Conservation (phyloP, 2,888 invertebrate species). For the Mantis religiosa region DNA sequence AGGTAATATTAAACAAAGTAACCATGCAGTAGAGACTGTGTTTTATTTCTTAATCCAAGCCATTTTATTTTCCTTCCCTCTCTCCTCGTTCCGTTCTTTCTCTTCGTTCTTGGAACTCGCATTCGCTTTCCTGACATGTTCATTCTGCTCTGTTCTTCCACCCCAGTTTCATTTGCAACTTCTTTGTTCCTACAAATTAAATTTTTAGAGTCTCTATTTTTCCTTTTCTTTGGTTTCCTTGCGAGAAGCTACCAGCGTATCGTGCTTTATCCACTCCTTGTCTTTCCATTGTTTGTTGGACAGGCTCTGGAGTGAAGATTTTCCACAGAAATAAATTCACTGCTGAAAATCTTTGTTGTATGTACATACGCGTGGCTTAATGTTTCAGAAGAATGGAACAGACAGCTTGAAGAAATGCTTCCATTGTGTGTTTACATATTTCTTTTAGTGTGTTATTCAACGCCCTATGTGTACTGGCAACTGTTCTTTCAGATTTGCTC, state of each 20-base stretch:
- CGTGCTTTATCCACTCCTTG: not conserved
- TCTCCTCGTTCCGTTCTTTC: not conserved
- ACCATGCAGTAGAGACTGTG: not conserved
- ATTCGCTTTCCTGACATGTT: not conserved
- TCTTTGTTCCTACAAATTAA: slow-evolving; percentile 4
- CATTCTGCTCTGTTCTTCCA: not conserved
- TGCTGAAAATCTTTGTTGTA: not conserved
- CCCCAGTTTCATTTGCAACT: not conserved
- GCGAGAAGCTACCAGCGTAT: not conserved
- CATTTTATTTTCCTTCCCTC: not conserved
- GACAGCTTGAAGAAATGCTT: not conserved
- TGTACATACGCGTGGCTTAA: not conserved
- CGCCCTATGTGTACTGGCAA: not conserved
- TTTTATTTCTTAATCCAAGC: not conserved
- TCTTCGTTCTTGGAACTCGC: not conserved
- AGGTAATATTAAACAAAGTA: not conserved
- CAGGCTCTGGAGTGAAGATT: not conserved
- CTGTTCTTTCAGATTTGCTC: too few relatives aligned
- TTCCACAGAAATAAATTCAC: not conserved
- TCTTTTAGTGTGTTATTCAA: not conserved
- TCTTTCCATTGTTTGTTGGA: not conserved
- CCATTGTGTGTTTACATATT: not conserved
- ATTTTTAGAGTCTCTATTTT: not conserved
- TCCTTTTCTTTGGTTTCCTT: not conserved
- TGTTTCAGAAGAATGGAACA: not conserved